Percentiles rank a stretch among this genome's conserved stretches.
phyloP scores from a whole-genome alignment of 2,113 vertebrate genomes.

The Scomber colias region DNA sequence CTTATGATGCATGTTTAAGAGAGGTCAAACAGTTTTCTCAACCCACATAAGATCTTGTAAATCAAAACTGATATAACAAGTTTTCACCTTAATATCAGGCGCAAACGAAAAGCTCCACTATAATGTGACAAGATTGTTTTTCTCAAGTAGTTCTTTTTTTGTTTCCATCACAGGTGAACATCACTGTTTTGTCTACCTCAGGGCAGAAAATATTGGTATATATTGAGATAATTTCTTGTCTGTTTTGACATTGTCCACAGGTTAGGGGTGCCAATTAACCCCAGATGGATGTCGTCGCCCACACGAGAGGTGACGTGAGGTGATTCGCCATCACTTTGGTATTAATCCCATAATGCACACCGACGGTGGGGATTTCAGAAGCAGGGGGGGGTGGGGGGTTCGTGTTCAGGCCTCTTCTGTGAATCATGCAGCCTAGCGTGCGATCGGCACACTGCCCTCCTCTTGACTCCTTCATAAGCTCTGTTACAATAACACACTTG shows the following conservation, averaged over 20 bases:
- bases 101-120: not conserved
- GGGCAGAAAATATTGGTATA: slow-evolving; percentile 3
- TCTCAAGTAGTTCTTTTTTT: not conserved
- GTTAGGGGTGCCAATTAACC: slow-evolving; percentile 38
- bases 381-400: slow-evolving; percentile 39
- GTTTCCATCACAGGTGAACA: not conserved
- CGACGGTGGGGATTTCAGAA: slow-evolving; percentile 63
- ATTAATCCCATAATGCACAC: slow-evolving; percentile 49
- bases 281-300: slow-evolving; percentile 48
- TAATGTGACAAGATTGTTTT: not conserved
- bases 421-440: slow-evolving; percentile 79
- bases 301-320: slow-evolving; percentile 60
- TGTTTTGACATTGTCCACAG: slow-evolving; percentile 28
- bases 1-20: not conserved
- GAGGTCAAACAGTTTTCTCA: not conserved
- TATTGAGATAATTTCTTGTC: not conserved
- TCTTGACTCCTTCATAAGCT: slow-evolving; percentile 82
- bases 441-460: slow-evolving; percentile 81
- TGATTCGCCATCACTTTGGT: slow-evolving; percentile 52
- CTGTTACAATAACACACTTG: slow-evolving; percentile 84
- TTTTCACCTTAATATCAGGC: not conserved
- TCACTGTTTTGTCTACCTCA: slow-evolving; percentile 46
- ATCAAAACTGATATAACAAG: not conserved
- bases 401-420: slow-evolving; percentile 58
- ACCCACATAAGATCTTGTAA: not conserved